Evolutionary conservation across 2,113 vertebrate species (phyloP).

Genomic region (Craseonycteris thonglongyai): DNA sequence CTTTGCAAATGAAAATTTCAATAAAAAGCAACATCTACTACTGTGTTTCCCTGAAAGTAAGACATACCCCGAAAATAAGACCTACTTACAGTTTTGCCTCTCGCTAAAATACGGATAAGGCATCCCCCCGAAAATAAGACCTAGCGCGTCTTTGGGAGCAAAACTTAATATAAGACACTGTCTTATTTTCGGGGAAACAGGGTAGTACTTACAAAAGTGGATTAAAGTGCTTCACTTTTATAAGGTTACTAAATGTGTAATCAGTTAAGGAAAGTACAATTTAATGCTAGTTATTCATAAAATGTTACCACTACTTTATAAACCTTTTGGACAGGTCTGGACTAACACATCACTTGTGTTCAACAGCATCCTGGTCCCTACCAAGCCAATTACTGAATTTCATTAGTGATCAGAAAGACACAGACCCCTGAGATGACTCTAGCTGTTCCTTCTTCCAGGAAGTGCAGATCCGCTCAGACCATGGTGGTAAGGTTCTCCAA

Average conservation of each 20-base stretch:
- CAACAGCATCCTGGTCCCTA: background rate
- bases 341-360: background rate
- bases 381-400: background rate
- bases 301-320: background rate
- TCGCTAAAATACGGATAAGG: too few relatives aligned
- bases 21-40: background rate
- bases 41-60: too few relatives aligned
- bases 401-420: background rate
- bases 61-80: too few relatives aligned
- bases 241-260: background rate
- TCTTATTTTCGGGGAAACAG: too few relatives aligned
- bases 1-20: constrained; percentile 12
- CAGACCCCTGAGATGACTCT: background rate
- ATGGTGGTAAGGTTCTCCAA: background rate
- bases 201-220: background rate
- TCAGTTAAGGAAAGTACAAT: background rate
- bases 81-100: too few relatives aligned
- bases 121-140: too few relatives aligned
- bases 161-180: too few relatives aligned
- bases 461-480: background rate
- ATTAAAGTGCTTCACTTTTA: background rate
- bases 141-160: too few relatives aligned
- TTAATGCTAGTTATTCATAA: background rate
- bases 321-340: background rate
- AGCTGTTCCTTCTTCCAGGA: too few relatives aligned